Evolutionary conservation across 1,140 invertebrate genomes (phyloP).

Genomic region (Conus betulinus): DNA sequence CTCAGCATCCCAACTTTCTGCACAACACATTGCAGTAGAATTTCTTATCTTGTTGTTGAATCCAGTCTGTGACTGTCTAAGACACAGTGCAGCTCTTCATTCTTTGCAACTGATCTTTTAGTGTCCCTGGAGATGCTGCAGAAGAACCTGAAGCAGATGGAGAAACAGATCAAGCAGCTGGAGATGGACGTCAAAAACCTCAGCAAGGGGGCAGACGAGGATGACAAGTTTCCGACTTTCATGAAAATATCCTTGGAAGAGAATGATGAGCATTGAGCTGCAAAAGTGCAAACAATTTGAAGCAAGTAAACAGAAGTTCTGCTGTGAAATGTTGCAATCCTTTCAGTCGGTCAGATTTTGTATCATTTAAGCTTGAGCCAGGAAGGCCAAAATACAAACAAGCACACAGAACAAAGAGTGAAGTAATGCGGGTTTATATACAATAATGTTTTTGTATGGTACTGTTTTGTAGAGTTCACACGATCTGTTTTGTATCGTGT

Average conservation of each 20-base stretch:
- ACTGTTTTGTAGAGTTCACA: no score
- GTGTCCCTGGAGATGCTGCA: constrained; percentile 92
- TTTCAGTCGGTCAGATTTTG: no score
- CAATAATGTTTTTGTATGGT: no score
- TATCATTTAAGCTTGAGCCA: no score
- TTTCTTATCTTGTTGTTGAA: no score
- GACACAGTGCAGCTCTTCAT: neutral
- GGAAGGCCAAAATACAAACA: no score
- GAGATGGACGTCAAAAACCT: constrained; percentile 90
- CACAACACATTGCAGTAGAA: no score
- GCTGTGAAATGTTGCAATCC: neutral
- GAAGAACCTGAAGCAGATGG: constrained; percentile 91
- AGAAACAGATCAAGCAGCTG: constrained; percentile 87
- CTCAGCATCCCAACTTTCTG: no score
- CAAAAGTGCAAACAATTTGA: neutral
- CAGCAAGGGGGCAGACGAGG: constrained; percentile 80
- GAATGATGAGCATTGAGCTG: neutral
- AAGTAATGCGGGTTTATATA: no score
- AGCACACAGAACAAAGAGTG: no score
- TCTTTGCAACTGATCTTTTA: constrained; percentile 60
- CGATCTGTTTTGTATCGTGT: no score
- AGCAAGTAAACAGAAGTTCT: neutral
- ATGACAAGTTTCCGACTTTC: constrained; percentile 88
- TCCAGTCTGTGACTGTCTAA: no score
- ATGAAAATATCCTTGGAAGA: constrained; percentile 85